Base-by-base conservation (phyloP, 2,797 vertebrate species). In the Discoglossus pictus region DNA sequence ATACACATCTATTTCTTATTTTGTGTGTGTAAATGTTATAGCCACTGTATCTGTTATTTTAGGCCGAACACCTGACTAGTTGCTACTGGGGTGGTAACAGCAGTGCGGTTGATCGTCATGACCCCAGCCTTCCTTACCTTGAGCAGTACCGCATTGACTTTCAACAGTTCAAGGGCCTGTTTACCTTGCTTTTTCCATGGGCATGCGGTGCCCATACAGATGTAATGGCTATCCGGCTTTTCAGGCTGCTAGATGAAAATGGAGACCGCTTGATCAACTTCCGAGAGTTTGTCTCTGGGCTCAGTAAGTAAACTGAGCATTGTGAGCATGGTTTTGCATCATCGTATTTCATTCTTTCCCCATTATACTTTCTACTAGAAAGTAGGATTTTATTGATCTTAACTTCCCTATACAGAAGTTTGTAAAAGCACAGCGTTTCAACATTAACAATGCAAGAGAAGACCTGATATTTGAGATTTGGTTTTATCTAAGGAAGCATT, bases 1-100 rank as follows among this genome's bases (percentile, higher is more conserved):
- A n/a, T n/a, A n/a, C n/a, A n/a, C n/a, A n/a, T n/a, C n/a, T n/a
- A n/a, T n/a, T n/a, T n/a, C n/a, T n/a, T n/a, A n/a, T n/a, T n/a
- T n/a, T n/a, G n/a, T n/a, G n/a, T n/a, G n/a, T n/a, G n/a, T n/a
- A n/a, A n/a, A n/a, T n/a, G n/a, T n/a, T n/a, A n/a, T n/a, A n/a
- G n/a, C n/a, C n/a, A n/a, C 0, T 34, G 4, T 9, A 15, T 39
- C 15, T 20, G 13, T 24, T 43, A 67, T 25, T 78, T 54, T 65
- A 99, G 97, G 90, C 95, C 0, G 97, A 98, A 47, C 95, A 99
- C 77, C 87, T 99, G 78, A 97, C 94, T 50, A 99, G 95, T 88
- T 98, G 95, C 80, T 99, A 99, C 84, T 99, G 97, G 97, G 96
- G 96, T 0, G 92, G 95, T 18, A 95, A 88, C 85, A 97, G 92